Evolutionary conservation across 2,113 vertebrate genomes (phyloP), one percentile per base, ranked within the genome.

Genomic region (Sylvilagus bachmani): DNA sequence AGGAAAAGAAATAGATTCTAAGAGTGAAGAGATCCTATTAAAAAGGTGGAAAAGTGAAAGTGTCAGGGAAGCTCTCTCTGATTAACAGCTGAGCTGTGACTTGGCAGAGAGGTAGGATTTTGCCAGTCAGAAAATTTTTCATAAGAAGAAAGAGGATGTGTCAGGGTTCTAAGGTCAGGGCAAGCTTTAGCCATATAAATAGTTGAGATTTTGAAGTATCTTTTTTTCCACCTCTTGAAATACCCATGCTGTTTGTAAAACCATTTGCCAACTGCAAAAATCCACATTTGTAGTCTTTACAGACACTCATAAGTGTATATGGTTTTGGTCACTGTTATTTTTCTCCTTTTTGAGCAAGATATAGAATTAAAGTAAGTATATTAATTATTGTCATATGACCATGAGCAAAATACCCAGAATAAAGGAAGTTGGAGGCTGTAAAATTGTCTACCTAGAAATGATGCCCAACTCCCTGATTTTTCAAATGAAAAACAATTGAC

Each of bases 211-310:
- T 61, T 36, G 10, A 62, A 69, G 49, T 64, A 44, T 16, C 31
- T 94, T 89, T 75, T 4, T 75, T 14, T 66, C 27, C 22, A 73
- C 61, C 3, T 67, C 13, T 74, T 83, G 27, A 55, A 49, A 79
- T 11, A 95, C 33, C 66, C 79, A 62, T 24, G 44, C 82, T 93
- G 19, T 93, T 77, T 67, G 29, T 51, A 33, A 81, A 91, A 89
- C 27, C n/a, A 31, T 33, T 31, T 89, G 58, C 10, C 83, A 91
- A 58, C 24, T 83, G 29, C 12, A 44, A 17, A 29, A 69, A 55
- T 17, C 29, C 75, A 13, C n/a, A n/a, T 51, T 93, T 73, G 2
- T 71, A 10, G 53, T 83, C 73, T 61, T 79, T 27, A 73, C 4
- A 17, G 53, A 36, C 5, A 55, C 22, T 90, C 62, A 82, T 6